Base-by-base conservation (phyloP, 2,113 vertebrate genomes). In the Oriolus oriolus region DNA sequence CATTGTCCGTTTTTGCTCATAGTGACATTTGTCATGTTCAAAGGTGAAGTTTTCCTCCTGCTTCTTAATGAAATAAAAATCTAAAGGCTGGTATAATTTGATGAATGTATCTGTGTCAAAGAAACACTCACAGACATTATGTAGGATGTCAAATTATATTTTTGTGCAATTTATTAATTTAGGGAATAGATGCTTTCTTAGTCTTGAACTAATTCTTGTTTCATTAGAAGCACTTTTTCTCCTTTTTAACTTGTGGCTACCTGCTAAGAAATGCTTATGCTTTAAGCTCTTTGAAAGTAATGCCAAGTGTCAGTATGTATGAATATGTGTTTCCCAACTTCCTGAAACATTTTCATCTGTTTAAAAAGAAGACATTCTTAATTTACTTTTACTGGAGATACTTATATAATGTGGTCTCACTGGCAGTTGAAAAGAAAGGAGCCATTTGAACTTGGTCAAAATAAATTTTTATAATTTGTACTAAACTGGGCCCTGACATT, bases 31-130 rank as follows among this genome's bases (percentile, higher is more conserved):
- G 37, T 94, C 78, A 91, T 52, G 41, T 73, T 93, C 69, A 65
- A 57, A 74, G 80, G 76, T 81, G 90, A 61, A 5, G 31, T 70
- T 95, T 95, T 93, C n/a, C 42, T 87, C 42, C 71, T 85, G 11
- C 21, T 93, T 74, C 56, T 80, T 95, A 93, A 95, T 73, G 53
- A 84, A 91, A 89, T 80, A 85, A 76, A 91, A 92, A 89, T 37
- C 69, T 79, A 73, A 87, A 57, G 37, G 11, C 61, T 76, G 69
- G 45, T 85, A 53, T 31, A 80, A 65, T 69, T 87, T 89, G 78
- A 91, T 76, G n/a, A 65, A 96, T 89, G 37, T 18, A 6, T 74
- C 44, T 27, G 41, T 89, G 45, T 35, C 69, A 78, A 61, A 79
- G 31, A 93, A 89, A 65, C 76, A 53, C 70, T 73, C n/a, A n/a